Evolutionary conservation across 2,888 invertebrate species (phyloP).

Genomic region (Rugalucina vietnamica): DNA sequence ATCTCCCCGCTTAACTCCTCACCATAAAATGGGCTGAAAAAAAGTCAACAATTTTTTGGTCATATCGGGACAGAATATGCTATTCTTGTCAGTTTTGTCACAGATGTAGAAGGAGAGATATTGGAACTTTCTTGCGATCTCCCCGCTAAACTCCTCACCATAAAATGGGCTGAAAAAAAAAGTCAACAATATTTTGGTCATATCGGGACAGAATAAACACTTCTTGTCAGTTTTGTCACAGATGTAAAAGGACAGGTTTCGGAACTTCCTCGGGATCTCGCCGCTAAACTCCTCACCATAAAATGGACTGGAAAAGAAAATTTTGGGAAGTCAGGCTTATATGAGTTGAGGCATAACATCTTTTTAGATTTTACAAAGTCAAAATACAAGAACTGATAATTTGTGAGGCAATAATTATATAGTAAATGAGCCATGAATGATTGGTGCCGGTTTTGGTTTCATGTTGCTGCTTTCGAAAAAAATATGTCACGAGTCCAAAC

Average conservation of each 20-base stretch:
- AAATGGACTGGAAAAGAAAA: slow-evolving; percentile 88
- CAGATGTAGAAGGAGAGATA: slow-evolving; percentile 95
- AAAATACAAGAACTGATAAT: no score
- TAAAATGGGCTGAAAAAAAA: slow-evolving; percentile 90
- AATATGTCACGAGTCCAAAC: no score
- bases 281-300: slow-evolving; percentile 97
- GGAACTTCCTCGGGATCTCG: slow-evolving; percentile 95
- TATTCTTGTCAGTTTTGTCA: slow-evolving; percentile 87
- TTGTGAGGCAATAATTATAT: no score
- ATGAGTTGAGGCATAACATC: no score
- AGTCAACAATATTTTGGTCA: no score
- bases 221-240: slow-evolving; percentile 88
- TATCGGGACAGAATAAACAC: no score
- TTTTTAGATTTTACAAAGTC: no score
- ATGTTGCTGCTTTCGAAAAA: no score
- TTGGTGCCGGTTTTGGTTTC: no score
- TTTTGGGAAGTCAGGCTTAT: no score
- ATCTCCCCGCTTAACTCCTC: slow-evolving; percentile 97
- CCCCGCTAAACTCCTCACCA: slow-evolving; percentile 96
- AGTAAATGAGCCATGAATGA: no score
- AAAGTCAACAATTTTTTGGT: not conserved
- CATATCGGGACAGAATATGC: not conserved
- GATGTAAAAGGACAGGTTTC: slow-evolving; percentile 94
- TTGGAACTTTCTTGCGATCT: slow-evolving; percentile 95
- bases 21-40: slow-evolving; percentile 85